Percentiles rank a stretch among this genome's conserved stretches.
Evolutionary conservation across 2,888 invertebrate species (phyloP).

Genomic region (Pseudococcus viburni): DNA sequence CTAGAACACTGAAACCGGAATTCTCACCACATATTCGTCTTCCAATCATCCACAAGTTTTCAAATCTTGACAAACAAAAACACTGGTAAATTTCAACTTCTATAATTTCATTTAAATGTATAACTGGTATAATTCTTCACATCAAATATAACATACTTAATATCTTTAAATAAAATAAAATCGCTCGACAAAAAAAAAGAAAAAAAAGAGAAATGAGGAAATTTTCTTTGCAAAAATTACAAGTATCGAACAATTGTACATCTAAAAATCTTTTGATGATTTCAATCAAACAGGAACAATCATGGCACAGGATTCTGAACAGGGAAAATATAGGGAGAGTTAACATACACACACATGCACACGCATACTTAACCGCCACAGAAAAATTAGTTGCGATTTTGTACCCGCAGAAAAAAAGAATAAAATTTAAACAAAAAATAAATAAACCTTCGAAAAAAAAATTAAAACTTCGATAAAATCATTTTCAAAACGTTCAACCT

Average conservation of each 20-base stretch:
- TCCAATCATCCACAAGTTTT: no score
- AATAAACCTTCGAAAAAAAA: slow-evolving; percentile 30
- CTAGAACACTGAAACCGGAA: no score
- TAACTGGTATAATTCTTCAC: slow-evolving; percentile 34
- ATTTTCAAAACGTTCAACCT: neutral
- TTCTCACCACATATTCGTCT: no score
- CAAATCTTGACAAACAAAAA: neutral
- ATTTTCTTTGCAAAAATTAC: neutral
- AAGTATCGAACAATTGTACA: slow-evolving; percentile 4
- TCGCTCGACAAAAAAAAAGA: neutral
- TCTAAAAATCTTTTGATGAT: neutral
- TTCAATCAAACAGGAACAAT: slow-evolving; percentile 61
- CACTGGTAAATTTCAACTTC: neutral
- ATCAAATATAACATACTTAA: slow-evolving; percentile 28
- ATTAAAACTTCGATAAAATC: slow-evolving; percentile 37
- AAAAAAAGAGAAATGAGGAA: neutral
- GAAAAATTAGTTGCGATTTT: slow-evolving; percentile 62
- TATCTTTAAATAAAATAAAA: slow-evolving; percentile 30
- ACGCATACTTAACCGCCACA: slow-evolving; percentile 50
- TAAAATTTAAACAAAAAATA: slow-evolving; percentile 3
- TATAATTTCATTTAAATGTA: slow-evolving; percentile 28
- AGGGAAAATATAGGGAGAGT: neutral
- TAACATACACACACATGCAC: slow-evolving; percentile 39
- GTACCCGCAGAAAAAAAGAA: slow-evolving; percentile 36
- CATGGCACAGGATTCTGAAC: slow-evolving; percentile 63